Evolutionary conservation across 2,797 vertebrate genomes (phyloP).

Genomic region (Melanotaenia boesemani): DNA sequence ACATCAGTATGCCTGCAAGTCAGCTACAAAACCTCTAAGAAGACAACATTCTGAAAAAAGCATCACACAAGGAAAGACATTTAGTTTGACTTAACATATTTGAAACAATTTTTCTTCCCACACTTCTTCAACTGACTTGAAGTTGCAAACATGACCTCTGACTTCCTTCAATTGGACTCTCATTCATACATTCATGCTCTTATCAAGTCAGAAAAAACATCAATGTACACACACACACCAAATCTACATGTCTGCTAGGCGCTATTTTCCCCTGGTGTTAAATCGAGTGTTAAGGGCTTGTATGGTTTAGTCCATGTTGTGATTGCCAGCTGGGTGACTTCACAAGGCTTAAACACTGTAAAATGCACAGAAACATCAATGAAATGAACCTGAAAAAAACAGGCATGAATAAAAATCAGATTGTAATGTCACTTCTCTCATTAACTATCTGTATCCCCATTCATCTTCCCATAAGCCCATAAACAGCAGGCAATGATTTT

Average conservation of each 20-base stretch:
- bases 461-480: slow-evolving; percentile 1
- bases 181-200: slow-evolving; percentile 20
- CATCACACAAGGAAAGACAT: slow-evolving; percentile 49
- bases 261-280: slow-evolving; percentile 49
- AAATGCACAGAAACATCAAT: slow-evolving; percentile 8
- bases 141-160: slow-evolving; percentile 26
- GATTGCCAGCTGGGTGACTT: slow-evolving; percentile 58
- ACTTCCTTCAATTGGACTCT: slow-evolving; percentile 9
- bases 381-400: slow-evolving; percentile 3
- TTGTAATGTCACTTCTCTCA: slow-evolving; percentile 11
- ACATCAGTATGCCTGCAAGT: slow-evolving; percentile 29
- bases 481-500: neutral
- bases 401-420: slow-evolving; percentile 13
- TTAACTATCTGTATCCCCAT: neutral
- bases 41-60: slow-evolving; percentile 51
- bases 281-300: slow-evolving; percentile 56
- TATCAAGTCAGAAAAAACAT: slow-evolving; percentile 19
- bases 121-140: neutral
- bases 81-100: slow-evolving; percentile 8
- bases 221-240: neutral
- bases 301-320: slow-evolving; percentile 50
- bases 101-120: slow-evolving; percentile 12
- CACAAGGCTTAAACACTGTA: slow-evolving; percentile 50
- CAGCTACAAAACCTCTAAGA: slow-evolving; percentile 49
- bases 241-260: slow-evolving; percentile 30